These are phyloP conservation scores for Bombycilla garrulus DNA, from an alignment of 2,113 vertebrate species.

Conservation along the genomic window DNA sequence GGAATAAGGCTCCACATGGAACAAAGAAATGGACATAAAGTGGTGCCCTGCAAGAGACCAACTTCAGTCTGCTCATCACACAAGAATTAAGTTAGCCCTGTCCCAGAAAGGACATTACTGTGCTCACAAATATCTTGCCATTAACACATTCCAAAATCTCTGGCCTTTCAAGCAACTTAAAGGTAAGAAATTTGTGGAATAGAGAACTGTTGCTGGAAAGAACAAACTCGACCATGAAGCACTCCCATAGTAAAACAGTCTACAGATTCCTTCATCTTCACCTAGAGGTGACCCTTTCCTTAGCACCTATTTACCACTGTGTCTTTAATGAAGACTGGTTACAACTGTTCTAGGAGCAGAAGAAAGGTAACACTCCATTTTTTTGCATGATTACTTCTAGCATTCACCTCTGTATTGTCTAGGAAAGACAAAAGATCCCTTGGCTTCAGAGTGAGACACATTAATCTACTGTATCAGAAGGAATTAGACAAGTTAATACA, in stretches of 20 bases:
- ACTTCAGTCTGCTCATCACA: not conserved
- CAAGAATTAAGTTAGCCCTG: not conserved
- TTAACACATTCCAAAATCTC: not conserved
- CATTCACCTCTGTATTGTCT: not conserved
- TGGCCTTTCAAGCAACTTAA: not conserved
- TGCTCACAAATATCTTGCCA: not conserved
- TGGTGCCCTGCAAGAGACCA: not conserved
- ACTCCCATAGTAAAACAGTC: not conserved
- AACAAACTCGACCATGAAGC: not conserved
- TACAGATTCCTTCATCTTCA: not conserved
- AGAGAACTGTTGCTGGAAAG: not conserved
- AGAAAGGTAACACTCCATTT: not conserved
- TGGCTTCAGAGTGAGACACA: not conserved
- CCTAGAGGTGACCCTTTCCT: not conserved
- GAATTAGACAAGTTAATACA: not conserved
- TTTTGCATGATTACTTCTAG: not conserved
- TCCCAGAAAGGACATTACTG: not conserved
- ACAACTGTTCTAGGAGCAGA: not conserved
- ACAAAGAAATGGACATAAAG: not conserved
- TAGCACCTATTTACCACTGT: not conserved
- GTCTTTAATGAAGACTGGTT: not conserved
- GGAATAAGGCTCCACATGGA: accelerated
- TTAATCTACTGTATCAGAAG: not conserved
- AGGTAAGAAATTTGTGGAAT: not conserved
- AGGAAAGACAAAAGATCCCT: not conserved